Base-by-base conservation (phyloP, 1,140 invertebrate genomes). In the Zeugodacus cucurbitae region DNA sequence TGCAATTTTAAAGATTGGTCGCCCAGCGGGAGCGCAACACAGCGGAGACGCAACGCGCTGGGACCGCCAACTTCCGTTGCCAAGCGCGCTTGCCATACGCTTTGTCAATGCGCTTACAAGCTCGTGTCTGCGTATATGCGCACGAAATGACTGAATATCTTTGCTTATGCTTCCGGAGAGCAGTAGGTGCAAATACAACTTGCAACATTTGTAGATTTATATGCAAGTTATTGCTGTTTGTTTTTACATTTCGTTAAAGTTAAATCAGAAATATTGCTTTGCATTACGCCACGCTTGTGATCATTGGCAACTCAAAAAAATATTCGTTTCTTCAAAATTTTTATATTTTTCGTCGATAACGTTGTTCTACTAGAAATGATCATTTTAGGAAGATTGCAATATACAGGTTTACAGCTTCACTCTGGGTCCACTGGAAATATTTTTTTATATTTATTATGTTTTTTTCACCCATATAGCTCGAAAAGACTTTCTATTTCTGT, bases 1-100 rank as follows among this genome's bases (percentile, higher is more conserved):
- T 34, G 74, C 74, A 48, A 82, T 82, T 82, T 48, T 82, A 48
- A 17, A 82, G 74, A 82, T 82, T 82, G 74, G 7, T 48, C 11
- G n/a, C 74, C 17, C 74, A 82, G 41, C 37, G 29, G 74, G 41
- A 29, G 74, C 41, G 22, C 11, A 2, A 11, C n/a, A 59, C 48
- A 14, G 48, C 48, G 58, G 22, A 59, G 2, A 26, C 22, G n/a
- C 41, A 11, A 6, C n/a, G 41, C 37, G 41, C 37, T 48, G 41
- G 41, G 74, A 37, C 64, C 20, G n/a, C 37, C 37, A 26, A 26
- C 74, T 26, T 82, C 44, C 74, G 20, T 44, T 48, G 26, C 20
- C 37, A 78, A 74, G 34, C 34, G 62, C 26, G 34, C 37, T 74
- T 74, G 34, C 41, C 67, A 41, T 74, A 34, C 67, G 67, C 34